Conservation (phyloP, 2,888 invertebrate species). For the Boloria selene region DNA sequence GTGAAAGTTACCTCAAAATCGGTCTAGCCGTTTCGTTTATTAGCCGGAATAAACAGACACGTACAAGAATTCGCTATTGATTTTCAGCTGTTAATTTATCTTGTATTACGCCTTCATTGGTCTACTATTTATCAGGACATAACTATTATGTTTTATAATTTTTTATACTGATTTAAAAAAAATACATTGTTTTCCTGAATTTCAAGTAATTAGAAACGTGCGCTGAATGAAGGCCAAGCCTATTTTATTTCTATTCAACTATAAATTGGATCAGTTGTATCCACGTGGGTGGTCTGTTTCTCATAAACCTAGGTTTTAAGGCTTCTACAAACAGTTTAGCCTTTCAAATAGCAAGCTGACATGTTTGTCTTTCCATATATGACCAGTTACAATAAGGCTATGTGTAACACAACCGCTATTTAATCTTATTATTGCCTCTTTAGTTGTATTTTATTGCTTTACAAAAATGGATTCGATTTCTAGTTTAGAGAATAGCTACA, state of each 20-base stretch:
- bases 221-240: constrained; percentile 16
- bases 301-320: constrained; percentile 37
- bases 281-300: constrained; percentile 36
- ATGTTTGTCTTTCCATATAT: constrained; percentile 26
- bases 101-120: too few species aligned
- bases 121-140: too few species aligned
- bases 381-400: constrained; percentile 23
- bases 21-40: too few species aligned
- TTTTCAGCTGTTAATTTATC: too few species aligned
- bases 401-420: constrained; percentile 23
- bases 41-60: too few species aligned
- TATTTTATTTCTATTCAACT: constrained; percentile 29
- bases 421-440: constrained; percentile 27
- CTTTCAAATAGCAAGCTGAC: constrained; percentile 26
- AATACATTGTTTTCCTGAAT: background rate
- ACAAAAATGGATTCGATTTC: constrained; percentile 15
- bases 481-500: background rate
- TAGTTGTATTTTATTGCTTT: constrained; percentile 23
- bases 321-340: constrained; percentile 32
- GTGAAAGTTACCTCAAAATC: too few species aligned
- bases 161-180: background rate
- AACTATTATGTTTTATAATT: too few species aligned
- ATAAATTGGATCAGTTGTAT: constrained; percentile 34
- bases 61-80: too few species aligned
- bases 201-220: constrained; percentile 9